These are phyloP conservation scores for Drosophila borborema DNA, from an alignment of 2,888 invertebrate species.

Conservation along the genomic window DNA sequence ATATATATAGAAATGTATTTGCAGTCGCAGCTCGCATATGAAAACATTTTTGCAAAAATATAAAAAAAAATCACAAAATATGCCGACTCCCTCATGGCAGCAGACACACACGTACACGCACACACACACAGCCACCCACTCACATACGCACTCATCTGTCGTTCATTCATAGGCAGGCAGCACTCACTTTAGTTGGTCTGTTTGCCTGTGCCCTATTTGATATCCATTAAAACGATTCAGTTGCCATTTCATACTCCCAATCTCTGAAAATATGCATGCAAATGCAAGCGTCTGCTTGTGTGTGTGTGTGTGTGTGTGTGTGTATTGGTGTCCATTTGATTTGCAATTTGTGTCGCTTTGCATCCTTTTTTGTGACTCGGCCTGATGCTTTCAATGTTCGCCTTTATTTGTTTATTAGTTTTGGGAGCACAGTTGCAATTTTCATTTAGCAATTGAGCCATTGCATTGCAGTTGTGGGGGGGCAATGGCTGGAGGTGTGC, in stretches of 20 bases:
- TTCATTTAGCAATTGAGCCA: conserved; percentile 32
- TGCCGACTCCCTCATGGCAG: conserved; percentile 31
- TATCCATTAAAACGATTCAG: conserved; percentile 81
- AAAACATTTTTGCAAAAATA: conserved; percentile 23
- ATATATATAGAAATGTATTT: conserved; percentile 5
- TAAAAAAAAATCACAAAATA: not conserved
- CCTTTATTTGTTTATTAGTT: conserved; percentile 70
- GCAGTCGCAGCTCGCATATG: conserved; percentile 14
- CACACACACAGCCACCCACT: conserved; percentile 14
- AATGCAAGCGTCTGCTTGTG: conserved; percentile 31
- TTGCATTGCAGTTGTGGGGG: not conserved
- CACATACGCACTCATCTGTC: conserved; percentile 19
- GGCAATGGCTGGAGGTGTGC: not conserved
- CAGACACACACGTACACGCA: not conserved
- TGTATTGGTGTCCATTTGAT: conserved; percentile 57
- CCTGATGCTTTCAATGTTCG: conserved; percentile 18
- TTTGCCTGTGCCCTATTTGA: conserved; percentile 76
- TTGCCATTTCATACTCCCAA: conserved; percentile 48
- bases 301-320: conserved; percentile 2
- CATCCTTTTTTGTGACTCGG: conserved; percentile 35
- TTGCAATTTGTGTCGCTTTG: conserved; percentile 73
- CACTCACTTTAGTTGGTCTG: conserved; percentile 44
- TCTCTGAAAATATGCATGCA: conserved; percentile 44
- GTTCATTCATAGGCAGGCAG: conserved; percentile 22
- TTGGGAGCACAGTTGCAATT: conserved; percentile 51